phyloP scores from a whole-genome alignment of 2,888 invertebrate genomes.

The Lasioglossum pauxillum region DNA sequence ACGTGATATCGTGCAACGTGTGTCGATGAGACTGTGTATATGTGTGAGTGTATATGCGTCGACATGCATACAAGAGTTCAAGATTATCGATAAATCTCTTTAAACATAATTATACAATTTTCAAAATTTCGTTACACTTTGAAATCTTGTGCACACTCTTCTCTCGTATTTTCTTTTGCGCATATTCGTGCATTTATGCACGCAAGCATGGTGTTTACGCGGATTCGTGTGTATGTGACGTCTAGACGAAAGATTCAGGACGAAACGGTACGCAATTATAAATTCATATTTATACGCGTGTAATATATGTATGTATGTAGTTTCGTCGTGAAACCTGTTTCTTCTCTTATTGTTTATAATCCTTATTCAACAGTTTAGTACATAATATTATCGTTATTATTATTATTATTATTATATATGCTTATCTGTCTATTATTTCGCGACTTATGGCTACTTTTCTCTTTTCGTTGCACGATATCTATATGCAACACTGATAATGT shows the following conservation, averaged over 20 bases:
- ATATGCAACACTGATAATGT: slow-evolving; percentile 76
- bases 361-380: slow-evolving; percentile 42
- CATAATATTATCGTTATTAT: not conserved
- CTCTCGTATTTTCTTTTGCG: slow-evolving; percentile 34
- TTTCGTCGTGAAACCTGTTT: slow-evolving; percentile 73
- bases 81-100: not conserved
- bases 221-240: slow-evolving; percentile 56
- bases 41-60: not conserved
- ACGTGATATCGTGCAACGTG: slow-evolving; percentile 51
- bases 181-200: slow-evolving; percentile 22
- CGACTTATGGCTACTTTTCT: slow-evolving; percentile 51
- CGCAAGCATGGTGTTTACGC: slow-evolving; percentile 51
- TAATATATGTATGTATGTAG: slow-evolving; percentile 55
- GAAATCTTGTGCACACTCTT: slow-evolving; percentile 77
- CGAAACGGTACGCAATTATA: slow-evolving; percentile 83
- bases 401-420: slow-evolving; percentile 9
- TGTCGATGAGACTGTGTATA: not conserved
- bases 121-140: slow-evolving; percentile 11
- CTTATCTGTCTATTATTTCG: slow-evolving; percentile 18
- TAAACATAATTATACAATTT: slow-evolving; percentile 19
- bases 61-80: slow-evolving; percentile 25
- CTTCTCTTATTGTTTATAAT: slow-evolving; percentile 38
- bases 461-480: slow-evolving; percentile 81
- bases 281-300: slow-evolving; percentile 82
- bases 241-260: slow-evolving; percentile 79